These are phyloP conservation scores for Chymomyza fuscimana DNA, from an alignment of 2,888 invertebrate species.

Conservation along the genomic window DNA sequence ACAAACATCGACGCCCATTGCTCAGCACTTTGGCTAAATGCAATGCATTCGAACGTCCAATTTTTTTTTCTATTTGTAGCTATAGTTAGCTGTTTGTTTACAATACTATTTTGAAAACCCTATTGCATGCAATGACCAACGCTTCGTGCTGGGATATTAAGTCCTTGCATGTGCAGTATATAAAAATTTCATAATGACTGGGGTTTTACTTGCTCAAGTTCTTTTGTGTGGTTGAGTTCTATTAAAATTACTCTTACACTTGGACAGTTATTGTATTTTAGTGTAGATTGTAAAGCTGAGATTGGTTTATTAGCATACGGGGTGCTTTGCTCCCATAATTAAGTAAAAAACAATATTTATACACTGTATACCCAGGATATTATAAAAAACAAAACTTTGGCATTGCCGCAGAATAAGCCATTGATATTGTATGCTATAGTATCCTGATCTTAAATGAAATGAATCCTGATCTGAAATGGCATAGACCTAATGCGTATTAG, in stretches of 20 bases:
- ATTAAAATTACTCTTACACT: not conserved
- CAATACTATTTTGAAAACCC: not conserved
- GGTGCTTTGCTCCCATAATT: not conserved
- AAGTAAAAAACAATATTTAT: too few species aligned
- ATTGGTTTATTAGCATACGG: slow-evolving; percentile 21
- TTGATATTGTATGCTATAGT: too few species aligned
- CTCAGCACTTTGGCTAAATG: not conserved
- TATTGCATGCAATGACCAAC: not conserved
- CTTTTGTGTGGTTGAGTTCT: slow-evolving; percentile 17
- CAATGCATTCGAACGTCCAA: not conserved
- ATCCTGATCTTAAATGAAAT: too few species aligned
- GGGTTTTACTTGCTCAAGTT: slow-evolving; percentile 41
- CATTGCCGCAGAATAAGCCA: too few species aligned
- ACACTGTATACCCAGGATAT: too few species aligned
- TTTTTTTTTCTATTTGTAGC: not conserved
- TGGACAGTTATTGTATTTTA: slow-evolving; percentile 38
- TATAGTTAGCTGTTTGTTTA: not conserved
- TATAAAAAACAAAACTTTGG: too few species aligned
- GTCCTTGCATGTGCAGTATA: slow-evolving; percentile 56
- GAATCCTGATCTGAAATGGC: too few species aligned
- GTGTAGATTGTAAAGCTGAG: slow-evolving; percentile 42
- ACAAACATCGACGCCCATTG: slow-evolving; percentile 1
- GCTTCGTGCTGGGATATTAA: slow-evolving; percentile 3
- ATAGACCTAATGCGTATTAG: too few species aligned
- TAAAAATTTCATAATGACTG: slow-evolving; percentile 62